Evolutionary conservation across 2,888 invertebrate genomes (phyloP), one percentile per base, ranked within the genome.

Genomic region (Oscheius sp.): DNA sequence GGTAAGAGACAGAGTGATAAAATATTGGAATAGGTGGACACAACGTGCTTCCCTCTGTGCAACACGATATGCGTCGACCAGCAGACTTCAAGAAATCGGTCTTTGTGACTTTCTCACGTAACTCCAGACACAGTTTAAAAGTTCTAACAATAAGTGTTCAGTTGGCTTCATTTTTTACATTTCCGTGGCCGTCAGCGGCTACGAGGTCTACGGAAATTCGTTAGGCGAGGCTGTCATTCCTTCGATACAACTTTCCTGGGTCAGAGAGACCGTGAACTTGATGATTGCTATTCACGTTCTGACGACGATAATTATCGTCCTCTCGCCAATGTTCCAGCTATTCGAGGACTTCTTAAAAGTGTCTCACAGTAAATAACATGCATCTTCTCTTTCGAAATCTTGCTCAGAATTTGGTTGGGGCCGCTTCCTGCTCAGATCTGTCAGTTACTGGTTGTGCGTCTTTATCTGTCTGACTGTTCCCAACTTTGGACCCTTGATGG

Each of bases 281-380:
- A 84, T 87, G 79, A 87, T 88, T 59, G 88, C 88, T n/a, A 77
- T 86, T 55, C 88, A 88, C 74, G 87, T 87, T 60, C 77, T 87
- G 55, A 80, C 85, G 29, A 86, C 85, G 1, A 79, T 87, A 32
- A 84, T 86, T 55, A 86, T 87, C 55, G 77, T 83, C 21, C 78
- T 86, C 70, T 87, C 85, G 47, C 86, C 87, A 2, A 72, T 87
- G 63, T 83, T 81, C 73, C 87, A 87, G 73, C 86, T 87, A 68
- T 74, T 87, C 58, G 87, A 87, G 68, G 79, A 85, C 37, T 42
- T 83, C 33, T 77, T 87, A 70, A 76, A 79, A 21, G 74, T 84
- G 29, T 82, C 85, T 0, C 86, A 86, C 55, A 73, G 85, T 85
- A 59, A 75, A 79, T 5, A 42, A 53, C 11, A 4, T 53, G 4